Conservation (phyloP, 2,113 vertebrate species). For the Percopsis transmontana region DNA sequence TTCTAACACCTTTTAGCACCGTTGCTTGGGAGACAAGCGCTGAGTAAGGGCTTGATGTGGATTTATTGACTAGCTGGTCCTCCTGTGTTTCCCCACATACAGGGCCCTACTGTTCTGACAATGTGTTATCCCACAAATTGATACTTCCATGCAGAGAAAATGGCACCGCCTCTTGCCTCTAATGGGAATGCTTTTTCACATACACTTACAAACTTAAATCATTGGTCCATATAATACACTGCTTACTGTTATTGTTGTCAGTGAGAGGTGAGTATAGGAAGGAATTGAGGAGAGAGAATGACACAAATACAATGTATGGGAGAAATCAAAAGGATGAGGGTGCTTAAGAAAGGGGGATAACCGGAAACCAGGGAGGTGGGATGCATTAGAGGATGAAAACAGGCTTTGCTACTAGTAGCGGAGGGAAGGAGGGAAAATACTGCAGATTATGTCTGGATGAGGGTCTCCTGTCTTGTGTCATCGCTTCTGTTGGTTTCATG, state of each 20-base stretch:
- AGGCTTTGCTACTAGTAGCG: conserved; percentile 50
- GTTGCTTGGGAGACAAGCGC: conserved; percentile 4
- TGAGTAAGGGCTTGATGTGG: conserved; percentile 3
- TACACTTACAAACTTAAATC: conserved; percentile 26
- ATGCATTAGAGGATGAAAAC: conserved; percentile 44
- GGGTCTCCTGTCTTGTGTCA: conserved; percentile 31
- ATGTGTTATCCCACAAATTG: conserved; percentile 29
- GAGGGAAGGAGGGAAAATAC: conserved; percentile 7
- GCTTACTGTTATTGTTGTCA: too few species aligned
- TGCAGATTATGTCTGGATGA: conserved; percentile 27
- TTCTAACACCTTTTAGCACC: not conserved
- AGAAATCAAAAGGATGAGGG: not conserved
- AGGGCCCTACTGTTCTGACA: not conserved
- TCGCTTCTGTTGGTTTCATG: conserved; percentile 29
- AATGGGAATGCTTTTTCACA: conserved; percentile 14
- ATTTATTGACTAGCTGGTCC: conserved; percentile 21
- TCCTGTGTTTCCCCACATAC: conserved; percentile 8
- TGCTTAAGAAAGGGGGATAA: conserved; percentile 24
- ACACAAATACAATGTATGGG: conserved; percentile 15
- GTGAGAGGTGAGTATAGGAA: too few species aligned
- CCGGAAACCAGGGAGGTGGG: conserved; percentile 42
- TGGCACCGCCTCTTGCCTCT: not conserved
- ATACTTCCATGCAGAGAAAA: conserved; percentile 22
- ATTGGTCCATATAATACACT: conserved; percentile 26
- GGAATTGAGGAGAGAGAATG: too few species aligned